Evolutionary conservation across 2,113 vertebrate species (phyloP), one percentile per base, ranked within the genome.

Genomic region (Phocoena phocoena): DNA sequence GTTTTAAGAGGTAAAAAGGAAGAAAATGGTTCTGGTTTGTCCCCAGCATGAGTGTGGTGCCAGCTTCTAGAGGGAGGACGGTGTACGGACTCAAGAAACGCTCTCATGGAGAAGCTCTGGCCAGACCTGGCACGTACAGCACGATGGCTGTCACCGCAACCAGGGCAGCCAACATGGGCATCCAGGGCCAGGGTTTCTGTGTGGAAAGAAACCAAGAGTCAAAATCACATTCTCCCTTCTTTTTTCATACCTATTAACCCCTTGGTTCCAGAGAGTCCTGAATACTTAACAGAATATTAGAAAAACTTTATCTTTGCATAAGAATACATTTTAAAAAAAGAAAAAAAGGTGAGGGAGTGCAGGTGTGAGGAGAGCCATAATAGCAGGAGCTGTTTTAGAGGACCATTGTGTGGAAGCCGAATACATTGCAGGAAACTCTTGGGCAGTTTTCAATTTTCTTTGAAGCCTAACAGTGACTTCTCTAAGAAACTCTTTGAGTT

Each of bases 181-280:
- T 99, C 99, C 99, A 99, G 99, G 99, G 99, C 99, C 99, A 99
- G 98, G 99, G 99, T 98, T 99, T 99, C 99, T 99, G 99, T 98
- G 97, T 98, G 98, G 98, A 98, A 94, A 99, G 98, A 99, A 98
- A 99, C 98, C 98, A 97, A 98, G 98, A 99, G 98, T 98, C 98
- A 99, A 88, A 98, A 98, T 98, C 98, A 98, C 97, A 98, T 98
- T 98, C 97, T 98, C 79, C 95, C 95, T 91, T 95, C 79, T 96
- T 36, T 98, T 41, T 98, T 97, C 97, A 98, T 85, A 98, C 97
- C 98, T 91, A 97, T 60, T 97, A 98, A 98, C 92, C 98, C 97
- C 58, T 90, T 98, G 97, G 97, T 62, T 98, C 97, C 98, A 98
- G 90, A 91, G 96, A 98, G 95, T 97, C 97, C 95, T 97, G 97